Evolutionary conservation across 2,113 vertebrate species (phyloP).

Genomic region (Shinisaurus crocodilurus): DNA sequence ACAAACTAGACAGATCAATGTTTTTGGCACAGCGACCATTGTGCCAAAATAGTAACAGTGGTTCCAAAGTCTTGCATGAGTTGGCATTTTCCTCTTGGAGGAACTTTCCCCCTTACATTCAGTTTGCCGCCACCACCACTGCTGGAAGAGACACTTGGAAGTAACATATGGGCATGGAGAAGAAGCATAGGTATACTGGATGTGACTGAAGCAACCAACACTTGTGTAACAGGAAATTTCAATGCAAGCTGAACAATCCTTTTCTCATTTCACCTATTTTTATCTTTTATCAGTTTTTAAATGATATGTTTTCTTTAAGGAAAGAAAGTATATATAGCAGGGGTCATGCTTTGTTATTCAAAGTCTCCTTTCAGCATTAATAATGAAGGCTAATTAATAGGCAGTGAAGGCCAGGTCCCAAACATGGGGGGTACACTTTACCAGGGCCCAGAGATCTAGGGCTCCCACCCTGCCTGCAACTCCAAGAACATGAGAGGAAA

Average conservation of each 20-base stretch:
- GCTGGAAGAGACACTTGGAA: background rate
- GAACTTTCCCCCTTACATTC: background rate
- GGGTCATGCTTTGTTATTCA: background rate
- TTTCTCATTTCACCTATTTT: background rate
- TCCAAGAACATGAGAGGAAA: background rate
- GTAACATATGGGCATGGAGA: background rate
- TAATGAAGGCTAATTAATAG: background rate
- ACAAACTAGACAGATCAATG: background rate
- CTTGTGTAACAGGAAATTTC: background rate
- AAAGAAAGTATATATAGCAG: background rate
- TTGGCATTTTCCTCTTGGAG: background rate
- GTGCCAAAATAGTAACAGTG: background rate
- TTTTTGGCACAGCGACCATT: background rate
- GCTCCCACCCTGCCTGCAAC: background rate
- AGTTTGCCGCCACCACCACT: background rate
- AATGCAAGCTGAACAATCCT: background rate
- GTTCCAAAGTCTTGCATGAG: background rate
- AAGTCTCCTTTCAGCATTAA: background rate
- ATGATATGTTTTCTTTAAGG: background rate
- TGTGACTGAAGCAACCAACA: background rate
- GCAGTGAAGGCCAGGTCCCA: background rate
- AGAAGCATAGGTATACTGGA: background rate
- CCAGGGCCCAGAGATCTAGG: background rate
- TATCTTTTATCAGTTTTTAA: slow-evolving; percentile 15
- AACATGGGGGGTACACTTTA: background rate